A percentile compares a stretch with the other conserved stretches of the same genome.
phyloP scores from a whole-genome alignment of 2,113 vertebrate species.

The Cyanistes caeruleus region DNA sequence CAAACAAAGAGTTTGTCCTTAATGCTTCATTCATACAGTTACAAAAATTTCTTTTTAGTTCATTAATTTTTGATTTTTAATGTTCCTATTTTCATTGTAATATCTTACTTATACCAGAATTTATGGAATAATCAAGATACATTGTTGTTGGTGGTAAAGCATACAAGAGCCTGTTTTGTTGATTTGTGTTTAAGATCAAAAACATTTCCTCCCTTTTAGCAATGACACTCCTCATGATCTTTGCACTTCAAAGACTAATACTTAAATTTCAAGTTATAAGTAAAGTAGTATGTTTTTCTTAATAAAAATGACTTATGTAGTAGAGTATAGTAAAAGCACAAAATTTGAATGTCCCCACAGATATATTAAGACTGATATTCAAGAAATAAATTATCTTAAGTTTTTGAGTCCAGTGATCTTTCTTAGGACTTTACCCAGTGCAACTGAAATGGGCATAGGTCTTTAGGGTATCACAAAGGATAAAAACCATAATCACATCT shows the following conservation, averaged over 20 bases:
- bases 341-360: background rate
- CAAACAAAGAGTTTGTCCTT: background rate
- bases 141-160: background rate
- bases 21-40: background rate
- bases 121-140: background rate
- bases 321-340: background rate
- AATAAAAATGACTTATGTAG: background rate
- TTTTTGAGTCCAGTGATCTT: background rate
- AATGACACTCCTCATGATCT: background rate
- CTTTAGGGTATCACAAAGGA: background rate
- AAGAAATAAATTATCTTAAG: background rate
- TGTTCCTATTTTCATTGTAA: background rate
- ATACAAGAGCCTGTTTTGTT: background rate
- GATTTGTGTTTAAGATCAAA: background rate
- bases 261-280: background rate
- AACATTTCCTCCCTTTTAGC: background rate
- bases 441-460: background rate
- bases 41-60: background rate
- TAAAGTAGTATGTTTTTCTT: background rate
- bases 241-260: background rate
- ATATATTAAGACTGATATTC: background rate
- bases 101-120: conserved; percentile 31
- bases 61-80: background rate
- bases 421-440: background rate
- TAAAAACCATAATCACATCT: background rate